Conservation (phyloP, 2,888 invertebrate genomes). For the Ophion obscuratus region DNA sequence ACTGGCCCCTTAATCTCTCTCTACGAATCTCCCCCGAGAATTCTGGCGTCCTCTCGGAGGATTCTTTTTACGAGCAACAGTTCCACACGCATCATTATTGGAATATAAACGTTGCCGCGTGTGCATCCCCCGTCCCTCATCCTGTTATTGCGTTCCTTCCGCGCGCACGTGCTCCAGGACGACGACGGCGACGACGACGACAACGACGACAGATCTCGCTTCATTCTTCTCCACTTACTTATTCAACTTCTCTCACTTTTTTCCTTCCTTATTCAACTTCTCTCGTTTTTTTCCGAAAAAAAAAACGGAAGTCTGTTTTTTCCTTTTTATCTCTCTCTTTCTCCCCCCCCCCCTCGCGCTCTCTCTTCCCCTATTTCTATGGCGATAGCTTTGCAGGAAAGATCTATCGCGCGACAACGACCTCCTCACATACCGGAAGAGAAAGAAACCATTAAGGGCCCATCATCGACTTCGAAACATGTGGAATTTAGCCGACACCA, state of each 20-base stretch:
- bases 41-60: too few relatives aligned
- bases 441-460: conserved; percentile 37
- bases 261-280: conserved; percentile 10
- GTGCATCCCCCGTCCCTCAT: conserved; percentile 1
- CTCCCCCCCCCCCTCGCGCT: neutral
- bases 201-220: conserved; percentile 10
- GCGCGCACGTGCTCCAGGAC: conserved; percentile 11
- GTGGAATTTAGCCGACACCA: conserved; percentile 1
- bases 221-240: conserved; percentile 34
- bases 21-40: too few relatives aligned
- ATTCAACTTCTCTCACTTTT: conserved; percentile 8
- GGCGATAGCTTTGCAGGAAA: conserved; percentile 29
- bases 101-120: conserved; percentile 9
- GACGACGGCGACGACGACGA: conserved; percentile 4
- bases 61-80: conserved; percentile 60
- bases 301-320: too few relatives aligned
- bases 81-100: conserved; percentile 43
- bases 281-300: neutral
- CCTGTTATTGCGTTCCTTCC: conserved; percentile 7
- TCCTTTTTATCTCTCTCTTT: neutral
- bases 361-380: conserved; percentile 16
- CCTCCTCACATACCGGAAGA: conserved; percentile 28
- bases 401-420: conserved; percentile 3
- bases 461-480: conserved; percentile 49
- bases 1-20: too few relatives aligned